Evolutionary conservation across 2,113 vertebrate species (phyloP).

Genomic region (Macquaria ambigua): DNA sequence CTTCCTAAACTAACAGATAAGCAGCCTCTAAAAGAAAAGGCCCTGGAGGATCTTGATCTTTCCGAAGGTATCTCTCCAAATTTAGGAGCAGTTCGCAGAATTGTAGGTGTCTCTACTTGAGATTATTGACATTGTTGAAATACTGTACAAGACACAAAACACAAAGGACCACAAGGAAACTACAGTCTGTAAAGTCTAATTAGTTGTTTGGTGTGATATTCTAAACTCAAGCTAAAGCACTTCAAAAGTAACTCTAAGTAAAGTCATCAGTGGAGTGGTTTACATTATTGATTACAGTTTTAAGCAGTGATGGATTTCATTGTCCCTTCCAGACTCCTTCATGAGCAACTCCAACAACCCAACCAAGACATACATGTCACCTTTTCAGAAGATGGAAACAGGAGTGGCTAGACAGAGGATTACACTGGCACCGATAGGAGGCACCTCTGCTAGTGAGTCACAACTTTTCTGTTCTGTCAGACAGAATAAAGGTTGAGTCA

Average conservation of each 20-base stretch:
- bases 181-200: too few relatives aligned
- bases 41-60: conserved; percentile 83
- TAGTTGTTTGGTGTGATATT: neutral
- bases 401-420: conserved; percentile 86
- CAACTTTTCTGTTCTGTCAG: neutral
- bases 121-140: neutral
- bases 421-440: conserved; percentile 83
- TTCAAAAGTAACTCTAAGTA: neutral
- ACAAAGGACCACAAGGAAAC: too few relatives aligned
- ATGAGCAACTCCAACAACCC: conserved; percentile 75
- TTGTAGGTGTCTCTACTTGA: neutral
- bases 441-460: conserved; percentile 79
- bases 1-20: conserved; percentile 86
- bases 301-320: neutral
- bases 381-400: conserved; percentile 87
- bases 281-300: neutral
- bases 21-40: conserved; percentile 84
- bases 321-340: conserved; percentile 80
- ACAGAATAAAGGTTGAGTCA: neutral
- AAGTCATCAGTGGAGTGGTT: neutral
- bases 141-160: neutral
- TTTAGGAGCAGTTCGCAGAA: neutral
- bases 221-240: too few relatives aligned
- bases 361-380: conserved; percentile 77
- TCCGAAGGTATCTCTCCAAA: conserved; percentile 80